Evolutionary conservation across 2,888 invertebrate species (phyloP), one percentile per base, ranked within the genome.

Genomic region (Torymus tubicola): DNA sequence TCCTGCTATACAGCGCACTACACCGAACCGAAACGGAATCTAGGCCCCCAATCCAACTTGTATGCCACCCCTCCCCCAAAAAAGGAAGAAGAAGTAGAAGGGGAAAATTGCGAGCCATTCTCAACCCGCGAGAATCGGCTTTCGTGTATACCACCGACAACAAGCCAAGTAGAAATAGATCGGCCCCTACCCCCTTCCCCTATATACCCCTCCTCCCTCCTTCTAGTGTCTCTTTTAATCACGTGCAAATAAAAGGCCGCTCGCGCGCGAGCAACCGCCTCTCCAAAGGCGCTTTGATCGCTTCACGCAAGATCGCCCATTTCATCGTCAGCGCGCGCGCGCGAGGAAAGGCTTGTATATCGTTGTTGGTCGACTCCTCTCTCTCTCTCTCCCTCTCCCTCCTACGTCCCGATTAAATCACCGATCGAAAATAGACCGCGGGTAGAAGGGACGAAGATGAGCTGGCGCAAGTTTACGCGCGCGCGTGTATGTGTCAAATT

Each of bases 271-370:
- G 16, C 74, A 16, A 55, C 53, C 58, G 13, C 42, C 42, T 57
- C 24, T 53, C 60, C 31, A 31, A 31, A 67, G 70, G 78, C 82
- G 78, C 87, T 88, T 88, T 88, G 87, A 88, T 87, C 86, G 85
- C 86, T 86, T 88, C 85, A 87, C 86, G 86, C 85, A 85, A 86
- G 85, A 87, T 86, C 85, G 83, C 67, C 73, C 71, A 57, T 73
- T 78, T 65, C 24, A 31, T 31, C 31, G 31, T 31, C 31, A 8
- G 5, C 31, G 68, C 42, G 42, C 52, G 53, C 16, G 31, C 52
- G 24, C 13, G 64, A 64, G 21, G 42, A 64, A 64, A 16, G 64
- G 64, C 31, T 31, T 31, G 31, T n/a, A n/a, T 31, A 31, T 31
- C 31, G 31, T 31, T 8, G 31, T 31, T 31, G 31, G 31, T 8